Conservation (phyloP, 2,113 vertebrate genomes). For the Trichechus manatus region DNA sequence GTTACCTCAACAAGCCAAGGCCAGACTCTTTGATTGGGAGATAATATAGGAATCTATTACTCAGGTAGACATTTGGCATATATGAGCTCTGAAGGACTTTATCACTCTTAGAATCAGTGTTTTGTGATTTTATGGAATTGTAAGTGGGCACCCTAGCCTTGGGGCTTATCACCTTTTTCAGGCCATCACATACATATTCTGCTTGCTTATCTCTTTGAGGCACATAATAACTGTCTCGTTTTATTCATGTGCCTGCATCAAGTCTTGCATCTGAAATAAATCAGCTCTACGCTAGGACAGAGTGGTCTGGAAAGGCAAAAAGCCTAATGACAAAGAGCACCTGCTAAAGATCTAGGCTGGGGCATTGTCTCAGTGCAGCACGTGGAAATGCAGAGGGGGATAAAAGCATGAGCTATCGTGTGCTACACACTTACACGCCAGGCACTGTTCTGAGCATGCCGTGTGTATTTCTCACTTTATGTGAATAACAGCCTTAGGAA, state of each 20-base stretch:
- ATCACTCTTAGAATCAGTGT: slow-evolving; percentile 60
- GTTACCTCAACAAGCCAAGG: background rate
- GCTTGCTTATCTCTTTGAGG: slow-evolving; percentile 62
- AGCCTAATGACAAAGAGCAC: background rate
- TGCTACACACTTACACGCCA: background rate
- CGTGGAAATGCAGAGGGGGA: accelerated
- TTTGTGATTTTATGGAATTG: slow-evolving; percentile 57
- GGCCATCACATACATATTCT: slow-evolving; percentile 40
- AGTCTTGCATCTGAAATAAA: slow-evolving; percentile 72
- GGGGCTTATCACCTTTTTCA: slow-evolving; percentile 46
- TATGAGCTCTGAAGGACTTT: slow-evolving; percentile 36
- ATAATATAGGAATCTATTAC: slow-evolving; percentile 29
- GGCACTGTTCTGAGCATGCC: background rate
- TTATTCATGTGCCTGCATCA: slow-evolving; percentile 62
- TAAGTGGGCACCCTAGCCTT: slow-evolving; percentile 31
- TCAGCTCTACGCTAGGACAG: slow-evolving; percentile 52
- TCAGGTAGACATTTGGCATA: slow-evolving; percentile 12
- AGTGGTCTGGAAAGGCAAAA: background rate
- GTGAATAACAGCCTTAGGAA: background rate
- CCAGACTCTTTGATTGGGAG: background rate
- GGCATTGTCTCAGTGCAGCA: background rate
- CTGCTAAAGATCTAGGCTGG: background rate
- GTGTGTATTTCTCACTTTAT: background rate
- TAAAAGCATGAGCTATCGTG: accelerated
- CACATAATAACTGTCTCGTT: slow-evolving; percentile 60